Base-by-base conservation (phyloP, 2,888 invertebrate species). In the Aromia moschata region DNA sequence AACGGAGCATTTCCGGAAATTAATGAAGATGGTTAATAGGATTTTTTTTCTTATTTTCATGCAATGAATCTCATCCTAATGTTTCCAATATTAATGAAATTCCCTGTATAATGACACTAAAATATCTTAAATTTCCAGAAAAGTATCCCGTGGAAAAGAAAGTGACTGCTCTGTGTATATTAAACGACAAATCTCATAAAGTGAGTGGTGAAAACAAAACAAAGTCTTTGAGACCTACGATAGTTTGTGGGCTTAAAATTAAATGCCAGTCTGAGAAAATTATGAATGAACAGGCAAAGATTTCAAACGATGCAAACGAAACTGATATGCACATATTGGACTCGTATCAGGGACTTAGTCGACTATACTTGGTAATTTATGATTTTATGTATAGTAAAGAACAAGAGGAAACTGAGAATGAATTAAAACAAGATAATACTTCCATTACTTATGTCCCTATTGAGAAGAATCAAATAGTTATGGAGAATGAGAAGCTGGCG, bases 341-440 rank as follows among this genome's bases (percentile, higher is more conserved):
- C n/a, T 31, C 41, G 17, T 11, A 52, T 4, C 41, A 52, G 25
- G 31, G 40, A 7, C 16, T 31, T 4, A 41, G 52, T 31, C 77
- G 74, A 81, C 76, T 85, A 47, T 89, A 88, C 76, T 80, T 90
- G 43, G 83, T 90, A 12, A 85, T 90, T 0, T 89, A 89, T 64
- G 90, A 90, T 71, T 89, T 90, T 81, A 86, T 87, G 74, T 88
- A 87, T 70, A 86, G 81, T 52, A 86, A 86, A 64, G 84, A 84
- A 51, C 82, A 83, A 30, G 84, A 84, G 43, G 82, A 82, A 56
- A 30, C 65, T 3, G 64, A 65, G 0, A 80, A 83, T 1, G 74
- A 76, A 20, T 63, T 60, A 18, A 63, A 60, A 25, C 57, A 52
- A 25, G 62, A 58, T 11, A 56, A 38, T n/a, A 51, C 15, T 33